phyloP scores from a whole-genome alignment of 2,113 vertebrate species.

The Mixornis gularis region DNA sequence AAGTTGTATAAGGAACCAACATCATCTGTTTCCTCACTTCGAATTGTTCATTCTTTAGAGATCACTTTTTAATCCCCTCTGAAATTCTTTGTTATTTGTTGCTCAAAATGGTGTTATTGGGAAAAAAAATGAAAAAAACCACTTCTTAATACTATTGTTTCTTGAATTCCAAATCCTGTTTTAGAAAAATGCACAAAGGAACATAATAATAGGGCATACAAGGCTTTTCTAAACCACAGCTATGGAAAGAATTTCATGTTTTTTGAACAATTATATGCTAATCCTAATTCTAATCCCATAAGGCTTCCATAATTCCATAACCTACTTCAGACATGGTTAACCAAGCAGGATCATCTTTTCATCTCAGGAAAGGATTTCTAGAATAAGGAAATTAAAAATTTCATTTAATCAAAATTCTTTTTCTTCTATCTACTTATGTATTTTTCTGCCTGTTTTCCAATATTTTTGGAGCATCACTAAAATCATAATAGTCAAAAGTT shows the following conservation, averaged over 20 bases:
- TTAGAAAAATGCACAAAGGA: neutral
- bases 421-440: neutral
- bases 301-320: neutral
- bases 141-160: neutral
- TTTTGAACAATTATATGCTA: conserved; percentile 20
- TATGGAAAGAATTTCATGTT: conserved; percentile 13
- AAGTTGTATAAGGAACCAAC: neutral
- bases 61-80: neutral
- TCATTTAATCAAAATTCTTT: neutral
- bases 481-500: neutral
- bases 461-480: neutral
- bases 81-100: neutral
- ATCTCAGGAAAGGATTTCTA: neutral
- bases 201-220: neutral
- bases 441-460: neutral
- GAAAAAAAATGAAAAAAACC: neutral
- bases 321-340: conserved; percentile 7
- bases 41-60: neutral
- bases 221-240: conserved; percentile 6
- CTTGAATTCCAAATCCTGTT: neutral
- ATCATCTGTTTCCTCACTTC: neutral
- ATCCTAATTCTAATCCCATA: conserved; percentile 33
- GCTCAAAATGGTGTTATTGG: neutral
- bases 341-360: neutral
- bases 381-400: neutral